Conservation (phyloP, 2,888 invertebrate genomes). For the Rhimphoctona megacephalus region DNA sequence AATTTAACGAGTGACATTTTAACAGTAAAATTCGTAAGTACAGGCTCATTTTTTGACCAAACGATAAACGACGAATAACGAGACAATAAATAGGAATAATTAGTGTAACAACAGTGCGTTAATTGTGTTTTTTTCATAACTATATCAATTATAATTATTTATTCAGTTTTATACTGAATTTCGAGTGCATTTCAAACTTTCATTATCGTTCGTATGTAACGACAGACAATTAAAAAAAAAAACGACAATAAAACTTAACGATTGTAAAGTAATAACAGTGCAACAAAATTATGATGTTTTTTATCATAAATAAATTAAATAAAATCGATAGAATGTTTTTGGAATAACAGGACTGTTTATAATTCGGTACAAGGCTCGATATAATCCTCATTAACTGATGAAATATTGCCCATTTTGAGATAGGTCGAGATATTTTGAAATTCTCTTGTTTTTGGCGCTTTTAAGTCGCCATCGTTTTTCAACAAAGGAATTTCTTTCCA, state of each 20-base stretch:
- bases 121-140: background rate
- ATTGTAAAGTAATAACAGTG: slow-evolving; percentile 33
- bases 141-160: background rate
- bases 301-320: background rate
- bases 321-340: background rate
- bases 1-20: no score
- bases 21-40: no score
- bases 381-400: background rate
- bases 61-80: background rate
- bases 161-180: background rate
- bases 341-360: background rate
- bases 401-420: background rate
- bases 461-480: background rate
- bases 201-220: slow-evolving; percentile 1
- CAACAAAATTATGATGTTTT: slow-evolving; percentile 15
- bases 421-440: slow-evolving; percentile 31
- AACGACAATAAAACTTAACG: slow-evolving; percentile 1
- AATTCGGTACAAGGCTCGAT: slow-evolving; percentile 47
- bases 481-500: background rate
- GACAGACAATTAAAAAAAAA: slow-evolving; percentile 14
- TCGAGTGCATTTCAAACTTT: slow-evolving; percentile 18
- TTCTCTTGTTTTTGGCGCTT: background rate
- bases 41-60: no score
- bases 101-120: background rate
- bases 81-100: background rate